Conservation (phyloP, 2,113 vertebrate genomes). For the Apeltes quadracus region DNA sequence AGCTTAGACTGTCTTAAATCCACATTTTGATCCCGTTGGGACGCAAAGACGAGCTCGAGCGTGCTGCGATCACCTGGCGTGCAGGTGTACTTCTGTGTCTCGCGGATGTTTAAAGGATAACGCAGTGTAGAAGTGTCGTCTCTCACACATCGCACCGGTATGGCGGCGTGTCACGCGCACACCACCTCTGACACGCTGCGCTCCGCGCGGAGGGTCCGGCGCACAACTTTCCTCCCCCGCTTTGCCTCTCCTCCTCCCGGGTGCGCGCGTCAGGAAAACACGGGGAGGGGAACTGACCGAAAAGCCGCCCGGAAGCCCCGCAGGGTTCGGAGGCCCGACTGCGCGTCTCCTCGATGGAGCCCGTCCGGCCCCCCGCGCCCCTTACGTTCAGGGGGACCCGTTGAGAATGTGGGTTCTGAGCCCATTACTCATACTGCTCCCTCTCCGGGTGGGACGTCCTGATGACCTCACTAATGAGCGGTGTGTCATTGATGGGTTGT, state of each 20-base stretch:
- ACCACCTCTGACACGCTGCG: too few species aligned
- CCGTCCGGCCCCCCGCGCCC: too few species aligned
- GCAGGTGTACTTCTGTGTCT: slow-evolving; percentile 50
- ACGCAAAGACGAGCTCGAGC: neutral
- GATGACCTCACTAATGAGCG: too few species aligned
- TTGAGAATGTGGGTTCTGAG: neutral
- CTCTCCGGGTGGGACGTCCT: slow-evolving; percentile 50
- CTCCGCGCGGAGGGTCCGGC: too few species aligned
- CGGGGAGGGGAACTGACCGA: slow-evolving; percentile 66
- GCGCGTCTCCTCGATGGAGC: neutral
- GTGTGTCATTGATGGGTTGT: too few species aligned
- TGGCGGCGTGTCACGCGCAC: too few species aligned
- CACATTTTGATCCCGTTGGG: neutral
- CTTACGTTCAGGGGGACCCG: too few species aligned
- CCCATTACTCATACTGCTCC: slow-evolving; percentile 50
- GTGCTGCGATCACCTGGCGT: slow-evolving; percentile 49
- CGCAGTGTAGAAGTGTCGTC: too few species aligned
- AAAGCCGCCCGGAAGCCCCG: slow-evolving; percentile 54
- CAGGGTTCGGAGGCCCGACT: slow-evolving; percentile 32
- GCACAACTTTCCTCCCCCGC: slow-evolving; percentile 64
- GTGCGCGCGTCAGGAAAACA: slow-evolving; percentile 70
- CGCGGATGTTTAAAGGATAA: too few species aligned
- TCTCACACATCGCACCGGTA: too few species aligned
- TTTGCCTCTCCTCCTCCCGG: slow-evolving; percentile 60
- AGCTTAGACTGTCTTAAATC: slow-evolving; percentile 5